These are phyloP conservation scores for Heterotilapia buettikoferi DNA, from an alignment of 2,113 vertebrate species.

Conservation along the genomic window DNA sequence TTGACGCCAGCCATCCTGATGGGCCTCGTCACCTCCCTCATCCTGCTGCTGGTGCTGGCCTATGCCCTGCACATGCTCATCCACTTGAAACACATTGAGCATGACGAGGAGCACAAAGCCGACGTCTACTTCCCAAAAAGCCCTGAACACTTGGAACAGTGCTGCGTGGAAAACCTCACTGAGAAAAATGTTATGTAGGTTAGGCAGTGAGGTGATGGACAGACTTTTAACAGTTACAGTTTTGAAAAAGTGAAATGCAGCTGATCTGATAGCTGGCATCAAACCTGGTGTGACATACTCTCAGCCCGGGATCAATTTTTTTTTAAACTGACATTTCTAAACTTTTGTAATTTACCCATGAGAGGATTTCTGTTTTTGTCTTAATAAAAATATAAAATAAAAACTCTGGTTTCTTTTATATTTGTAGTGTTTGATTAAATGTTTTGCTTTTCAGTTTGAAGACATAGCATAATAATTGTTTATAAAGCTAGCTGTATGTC, in stretches of 20 bases:
- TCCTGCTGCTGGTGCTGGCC: constrained; percentile 87
- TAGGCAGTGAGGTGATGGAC: not conserved
- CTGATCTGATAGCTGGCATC: not conserved
- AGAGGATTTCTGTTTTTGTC: not conserved
- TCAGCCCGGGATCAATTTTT: not conserved
- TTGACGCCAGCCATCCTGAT: constrained; percentile 87
- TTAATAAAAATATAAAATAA: constrained; percentile 18
- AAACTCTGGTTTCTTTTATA: not conserved
- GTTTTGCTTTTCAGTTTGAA: not conserved
- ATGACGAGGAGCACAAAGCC: constrained; percentile 78
- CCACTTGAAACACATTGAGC: constrained; percentile 86
- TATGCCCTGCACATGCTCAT: constrained; percentile 89
- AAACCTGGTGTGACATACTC: not conserved
- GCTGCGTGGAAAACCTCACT: not conserved
- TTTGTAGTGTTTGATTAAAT: not conserved
- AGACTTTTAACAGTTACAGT: not conserved
- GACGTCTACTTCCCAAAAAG: constrained; percentile 63
- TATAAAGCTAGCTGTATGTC: not conserved
- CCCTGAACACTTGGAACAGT: constrained; percentile 25
- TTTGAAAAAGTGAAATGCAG: not conserved
- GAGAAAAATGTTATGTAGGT: constrained; percentile 38
- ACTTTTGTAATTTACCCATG: constrained; percentile 9
- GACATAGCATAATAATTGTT: not conserved
- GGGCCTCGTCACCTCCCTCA: constrained; percentile 82
- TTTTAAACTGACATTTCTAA: not conserved